Conservation (phyloP, 2,888 invertebrate species). For the Lasioglossum calceatum region DNA sequence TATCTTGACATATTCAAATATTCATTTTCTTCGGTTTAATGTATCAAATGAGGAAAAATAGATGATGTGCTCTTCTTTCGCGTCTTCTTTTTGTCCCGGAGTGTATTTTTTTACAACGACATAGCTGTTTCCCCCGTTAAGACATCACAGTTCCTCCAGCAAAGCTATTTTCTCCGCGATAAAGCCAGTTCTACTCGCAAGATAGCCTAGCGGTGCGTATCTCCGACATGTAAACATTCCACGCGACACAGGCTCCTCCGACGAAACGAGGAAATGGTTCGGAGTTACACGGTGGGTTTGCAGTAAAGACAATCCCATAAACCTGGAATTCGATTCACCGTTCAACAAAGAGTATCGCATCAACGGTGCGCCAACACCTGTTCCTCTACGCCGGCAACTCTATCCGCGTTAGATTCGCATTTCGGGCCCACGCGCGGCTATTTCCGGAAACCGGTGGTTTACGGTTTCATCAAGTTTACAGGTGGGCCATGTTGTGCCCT, state of each 20-base stretch:
- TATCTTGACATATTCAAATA: no score
- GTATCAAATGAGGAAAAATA: no score
- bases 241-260: background rate
- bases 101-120: background rate
- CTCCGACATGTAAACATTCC: background rate
- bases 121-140: background rate
- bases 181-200: background rate
- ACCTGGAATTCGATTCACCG: background rate
- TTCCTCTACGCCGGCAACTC: background rate
- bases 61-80: no score
- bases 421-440: background rate
- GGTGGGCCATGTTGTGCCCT: background rate
- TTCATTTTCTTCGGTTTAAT: no score
- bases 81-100: no score
- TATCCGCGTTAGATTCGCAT: background rate
- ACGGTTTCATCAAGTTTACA: background rate
- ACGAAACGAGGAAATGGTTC: background rate
- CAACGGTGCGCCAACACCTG: background rate
- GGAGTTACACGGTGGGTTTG: background rate
- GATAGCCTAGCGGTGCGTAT: background rate
- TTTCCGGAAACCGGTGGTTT: background rate
- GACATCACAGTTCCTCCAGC: background rate
- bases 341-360: background rate
- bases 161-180: background rate
- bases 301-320: background rate